Base-by-base conservation (phyloP, 2,797 vertebrate species). In the Myotis daubentonii region DNA sequence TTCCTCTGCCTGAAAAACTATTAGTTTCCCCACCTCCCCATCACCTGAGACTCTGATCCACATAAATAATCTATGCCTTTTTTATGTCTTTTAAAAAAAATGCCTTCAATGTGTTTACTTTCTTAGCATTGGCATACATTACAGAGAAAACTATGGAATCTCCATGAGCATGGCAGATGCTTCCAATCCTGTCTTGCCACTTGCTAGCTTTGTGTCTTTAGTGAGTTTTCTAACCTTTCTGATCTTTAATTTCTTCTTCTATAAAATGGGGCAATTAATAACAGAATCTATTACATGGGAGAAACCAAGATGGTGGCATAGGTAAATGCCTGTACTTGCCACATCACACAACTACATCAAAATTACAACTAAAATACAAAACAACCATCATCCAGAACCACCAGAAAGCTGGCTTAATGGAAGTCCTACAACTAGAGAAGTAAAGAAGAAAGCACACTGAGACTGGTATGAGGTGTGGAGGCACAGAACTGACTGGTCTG, bases 1-100 rank as follows among this genome's bases (percentile, higher is more conserved):
- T 94, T 81, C 38, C 55, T 47, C 70, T 86, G 44, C 91, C 93
- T 96, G 47, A 79, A 94, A 96, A 94, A 22, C 65, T 92, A 83
- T 91, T 83, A 88, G 51, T 82, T 90, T 88, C 28, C 44, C 22
- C n/a, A 92, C 38, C 44, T 92, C 49, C 3, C 47, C 20, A 41
- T 89, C 78, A 55, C 60, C 68, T 68, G 85, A 79, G 51, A 66
- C 30, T 82, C 79, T 82, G 55, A 89, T 87, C 41, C 47, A 23
- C 83, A 84, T 83, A 80, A 92, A 71, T 41, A 94, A 72, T n/a
- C n/a, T 51, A 30, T 55, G 38, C 28, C 36, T 89, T 83, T 83
- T 82, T 92, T 71, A 71, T 70, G 41, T 47, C 68, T 44, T 87
- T 60, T 85, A 70, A 70, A 5, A 5, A 28, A 12, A 92, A 81